Base-by-base conservation (phyloP, 2,797 vertebrate species). In the Sarcophilus harrisii region DNA sequence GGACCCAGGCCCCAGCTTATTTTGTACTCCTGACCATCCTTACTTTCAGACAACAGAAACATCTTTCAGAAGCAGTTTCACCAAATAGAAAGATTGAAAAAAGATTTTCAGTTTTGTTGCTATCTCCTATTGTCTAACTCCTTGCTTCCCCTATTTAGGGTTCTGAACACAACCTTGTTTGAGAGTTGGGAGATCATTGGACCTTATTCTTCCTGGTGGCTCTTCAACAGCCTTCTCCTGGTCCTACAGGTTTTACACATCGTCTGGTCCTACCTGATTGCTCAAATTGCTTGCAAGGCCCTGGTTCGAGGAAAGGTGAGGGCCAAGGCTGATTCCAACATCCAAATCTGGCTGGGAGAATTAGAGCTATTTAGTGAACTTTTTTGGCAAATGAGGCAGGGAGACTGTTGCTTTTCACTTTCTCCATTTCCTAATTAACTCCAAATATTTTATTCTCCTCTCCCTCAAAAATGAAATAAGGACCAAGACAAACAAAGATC, bases 251-350 rank as follows among this genome's bases (percentile, higher is more conserved):
- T 99, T 93, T 98, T 99, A 94, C 99, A 99, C 38, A 4, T 99
- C 98, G 98, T 99, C 99, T 99, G 99, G 99, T 99, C 99, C 96
- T 99, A 99, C 99, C 99, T 99, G 98, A 99, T 99, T 98, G 94
- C 98, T 18, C 99, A 99, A 94, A 99, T 99, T 97, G 99, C 99
- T 97, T 97, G 99, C 98, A 99, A 99, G 98, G 99, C 99, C 95
- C 96, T 99, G 94, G 96, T 99, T 97, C 98, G 99, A 95, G 99
- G 99, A 98, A 99, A 99, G 99, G 99, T 99, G 97, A 98, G 99
- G 1, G 24, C 14, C 58, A 94, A 91, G 32, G 14, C 1, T 62
- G 0, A 58, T 27, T 91, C 54, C 90, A 95, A 58, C 93, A 59
- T 93, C 62, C 90, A 87, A 57, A 57, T 28, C 81, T 92, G 14